phyloP scores from a whole-genome alignment of 2,113 vertebrate genomes.

The Benitochromis conjunctus region DNA sequence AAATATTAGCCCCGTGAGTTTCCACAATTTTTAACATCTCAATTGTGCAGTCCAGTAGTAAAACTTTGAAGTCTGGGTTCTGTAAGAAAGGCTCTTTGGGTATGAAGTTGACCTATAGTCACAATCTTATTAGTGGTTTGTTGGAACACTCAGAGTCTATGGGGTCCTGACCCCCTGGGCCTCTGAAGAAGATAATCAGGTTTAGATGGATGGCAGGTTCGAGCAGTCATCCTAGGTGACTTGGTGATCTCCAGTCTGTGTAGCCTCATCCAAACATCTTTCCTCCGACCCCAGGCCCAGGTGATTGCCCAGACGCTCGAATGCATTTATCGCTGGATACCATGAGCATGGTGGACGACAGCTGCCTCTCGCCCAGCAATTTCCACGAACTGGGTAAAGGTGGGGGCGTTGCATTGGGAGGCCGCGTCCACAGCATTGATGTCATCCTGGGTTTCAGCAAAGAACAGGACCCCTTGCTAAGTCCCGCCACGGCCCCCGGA shows the following conservation, averaged over 20 bases:
- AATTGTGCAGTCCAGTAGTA: not conserved
- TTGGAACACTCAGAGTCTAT: not conserved
- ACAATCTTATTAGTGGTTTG: not conserved
- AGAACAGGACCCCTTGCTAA: slow-evolving; percentile 73
- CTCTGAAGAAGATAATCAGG: slow-evolving; percentile 5
- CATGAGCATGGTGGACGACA: slow-evolving; percentile 78
- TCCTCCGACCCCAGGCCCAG: slow-evolving; percentile 3
- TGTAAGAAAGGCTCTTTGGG: not conserved
- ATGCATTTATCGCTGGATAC: slow-evolving; percentile 80
- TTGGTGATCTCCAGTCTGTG: slow-evolving; percentile 1
- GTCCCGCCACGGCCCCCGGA: slow-evolving; percentile 34
- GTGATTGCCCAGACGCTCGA: slow-evolving; percentile 34
- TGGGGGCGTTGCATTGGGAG: slow-evolving; percentile 53
- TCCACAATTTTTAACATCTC: not conserved
- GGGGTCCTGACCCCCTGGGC: not conserved
- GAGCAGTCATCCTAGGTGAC: not conserved
- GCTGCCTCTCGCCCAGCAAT: slow-evolving; percentile 74
- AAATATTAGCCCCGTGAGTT: not conserved
- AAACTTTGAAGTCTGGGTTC: not conserved
- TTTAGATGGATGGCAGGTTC: not conserved
- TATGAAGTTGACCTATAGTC: not conserved
- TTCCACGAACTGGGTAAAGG: slow-evolving; percentile 78
- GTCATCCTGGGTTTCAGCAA: slow-evolving; percentile 80
- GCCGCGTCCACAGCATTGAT: slow-evolving; percentile 78
- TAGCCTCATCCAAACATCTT: not conserved